These are phyloP conservation scores for Dynastes grantii DNA, from an alignment of 2,888 invertebrate genomes.

Conservation along the genomic window DNA sequence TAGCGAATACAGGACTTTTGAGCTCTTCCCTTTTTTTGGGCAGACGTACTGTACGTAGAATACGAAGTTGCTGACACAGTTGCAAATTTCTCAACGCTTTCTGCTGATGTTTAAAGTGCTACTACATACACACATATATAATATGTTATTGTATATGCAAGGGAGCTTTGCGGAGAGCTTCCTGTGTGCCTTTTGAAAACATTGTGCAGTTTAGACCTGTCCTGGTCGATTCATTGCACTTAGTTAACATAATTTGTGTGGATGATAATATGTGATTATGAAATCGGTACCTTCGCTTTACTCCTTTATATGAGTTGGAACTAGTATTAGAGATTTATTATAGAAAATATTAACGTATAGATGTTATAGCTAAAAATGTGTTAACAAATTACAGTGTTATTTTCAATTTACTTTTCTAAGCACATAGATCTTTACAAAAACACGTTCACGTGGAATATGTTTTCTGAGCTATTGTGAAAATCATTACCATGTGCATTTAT, in stretches of 20 bases:
- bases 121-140: neutral
- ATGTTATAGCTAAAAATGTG: too few species aligned
- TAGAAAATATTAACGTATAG: too few species aligned
- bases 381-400: too few species aligned
- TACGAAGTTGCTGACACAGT: slow-evolving; percentile 22
- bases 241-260: neutral
- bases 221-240: slow-evolving; percentile 21
- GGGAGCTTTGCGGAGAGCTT: neutral
- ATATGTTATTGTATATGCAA: slow-evolving; percentile 15
- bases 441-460: too few species aligned
- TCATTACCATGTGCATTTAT: too few species aligned
- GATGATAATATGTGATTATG: neutral
- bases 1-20: too few species aligned
- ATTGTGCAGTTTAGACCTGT: slow-evolving; percentile 1
- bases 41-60: neutral
- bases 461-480: too few species aligned
- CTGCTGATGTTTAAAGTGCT: slow-evolving; percentile 16
- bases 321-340: too few species aligned
- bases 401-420: too few species aligned
- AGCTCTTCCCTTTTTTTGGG: too few species aligned
- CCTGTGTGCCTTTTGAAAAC: neutral
- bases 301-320: neutral
- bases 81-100: slow-evolving; percentile 31
- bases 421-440: too few species aligned
- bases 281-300: neutral